Percentiles rank a stretch among this genome's conserved stretches.
Conservation (phyloP, 2,113 vertebrate genomes). For the Xiphophorus maculatus region DNA sequence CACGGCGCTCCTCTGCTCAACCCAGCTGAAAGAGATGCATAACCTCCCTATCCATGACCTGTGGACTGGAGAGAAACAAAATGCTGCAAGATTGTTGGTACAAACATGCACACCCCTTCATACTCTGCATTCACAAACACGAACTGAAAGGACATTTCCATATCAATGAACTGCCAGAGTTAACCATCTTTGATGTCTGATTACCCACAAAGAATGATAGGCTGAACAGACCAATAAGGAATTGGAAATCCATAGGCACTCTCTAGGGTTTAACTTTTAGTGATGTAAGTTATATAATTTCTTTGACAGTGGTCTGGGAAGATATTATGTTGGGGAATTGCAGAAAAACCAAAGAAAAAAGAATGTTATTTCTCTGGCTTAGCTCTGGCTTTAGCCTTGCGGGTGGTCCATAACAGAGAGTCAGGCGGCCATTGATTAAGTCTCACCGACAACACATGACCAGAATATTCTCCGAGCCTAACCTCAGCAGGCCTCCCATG, state of each 20-base stretch:
- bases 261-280: not conserved
- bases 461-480: slow-evolving; percentile 52
- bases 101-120: slow-evolving; percentile 9
- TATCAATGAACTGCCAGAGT: slow-evolving; percentile 9
- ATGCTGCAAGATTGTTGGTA: slow-evolving; percentile 31
- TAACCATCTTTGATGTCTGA: slow-evolving; percentile 16
- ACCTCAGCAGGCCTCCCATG: slow-evolving; percentile 34
- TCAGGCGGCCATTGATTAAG: slow-evolving; percentile 74
- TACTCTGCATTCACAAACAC: not conserved
- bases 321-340: slow-evolving; percentile 20
- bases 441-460: slow-evolving; percentile 66
- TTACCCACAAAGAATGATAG: not conserved
- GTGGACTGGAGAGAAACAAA: slow-evolving; percentile 47
- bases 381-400: slow-evolving; percentile 48
- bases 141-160: slow-evolving; percentile 4
- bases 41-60: slow-evolving; percentile 62
- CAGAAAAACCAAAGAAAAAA: slow-evolving; percentile 58
- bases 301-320: not conserved
- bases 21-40: slow-evolving; percentile 70
- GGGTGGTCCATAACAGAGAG: slow-evolving; percentile 49
- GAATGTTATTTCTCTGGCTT: slow-evolving; percentile 62
- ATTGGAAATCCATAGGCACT: slow-evolving; percentile 12
- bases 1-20: slow-evolving; percentile 63
- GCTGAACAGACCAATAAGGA: not conserved
- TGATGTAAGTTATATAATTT: not conserved